Evolutionary conservation across 1,140 invertebrate genomes (phyloP), one percentile per base, ranked within the genome.

Genomic region (Ladona fulva): DNA sequence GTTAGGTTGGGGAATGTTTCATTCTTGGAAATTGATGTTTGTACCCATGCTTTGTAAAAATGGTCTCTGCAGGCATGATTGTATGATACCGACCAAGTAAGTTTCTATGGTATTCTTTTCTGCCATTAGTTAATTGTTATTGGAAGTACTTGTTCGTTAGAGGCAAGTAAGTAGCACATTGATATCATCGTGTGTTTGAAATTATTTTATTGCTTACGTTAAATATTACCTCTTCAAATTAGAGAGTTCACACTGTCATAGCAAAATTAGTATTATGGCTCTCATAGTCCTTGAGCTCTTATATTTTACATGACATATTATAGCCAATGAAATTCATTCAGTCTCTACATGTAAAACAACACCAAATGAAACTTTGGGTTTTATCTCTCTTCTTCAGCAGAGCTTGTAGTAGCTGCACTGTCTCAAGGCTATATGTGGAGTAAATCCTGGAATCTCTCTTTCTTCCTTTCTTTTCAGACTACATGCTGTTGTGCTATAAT

Each of bases 371-470:
- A 37, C 29, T 37, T 37, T 37, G 29, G 29, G 29, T 37, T 37
- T 66, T 66, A 66, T 66, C 52, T 66, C n/a, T 66, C 52, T 22
- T 66, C 52, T 66, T 66, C 52, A 66, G 52, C 52, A 16, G n/a
- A 66, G 52, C 52, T 66, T 66, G 52, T 66, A 66, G 52, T 66
- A 66, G 52, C 52, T 66, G 52, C 52, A 66, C 52, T 66, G 52
- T 66, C 52, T 66, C 52, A 66, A 66, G 52, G 52, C 52, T 66
- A 66, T 19, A 19, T 66, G 14, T 66, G 52, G 52, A 66, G 16
- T 66, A 66, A 66, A 66, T 66, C 52, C 52, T 19, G 52, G n/a
- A 66, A 22, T 22, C 52, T 66, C 14, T 66, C 52, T 66, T 66
- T 66, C 52, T 66, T 66, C 52, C n/a, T 66, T 66, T 12, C 52